Evolutionary conservation across 2,888 invertebrate species (phyloP).

Genomic region (Hirtodrosophila trivittata): DNA sequence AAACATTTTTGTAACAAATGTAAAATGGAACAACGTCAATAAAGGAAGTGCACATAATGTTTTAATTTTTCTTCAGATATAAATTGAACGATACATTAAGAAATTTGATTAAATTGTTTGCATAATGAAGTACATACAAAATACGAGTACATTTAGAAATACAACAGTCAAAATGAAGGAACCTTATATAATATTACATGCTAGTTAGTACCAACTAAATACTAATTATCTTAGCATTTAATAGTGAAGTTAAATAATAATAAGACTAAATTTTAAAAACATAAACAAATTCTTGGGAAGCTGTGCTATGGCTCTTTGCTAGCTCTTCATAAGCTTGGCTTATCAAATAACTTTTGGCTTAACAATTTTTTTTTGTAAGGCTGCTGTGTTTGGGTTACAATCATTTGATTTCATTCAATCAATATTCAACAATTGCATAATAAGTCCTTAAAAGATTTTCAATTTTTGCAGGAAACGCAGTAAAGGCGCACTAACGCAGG

Average conservation of each 20-base stretch:
- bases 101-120: slow-evolving; percentile 52
- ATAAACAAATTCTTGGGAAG: slow-evolving; percentile 72
- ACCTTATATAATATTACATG: slow-evolving; percentile 52
- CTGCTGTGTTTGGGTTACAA: slow-evolving; percentile 37
- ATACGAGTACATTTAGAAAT: slow-evolving; percentile 67
- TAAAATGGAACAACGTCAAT: slow-evolving; percentile 76
- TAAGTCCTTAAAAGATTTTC: slow-evolving; percentile 67
- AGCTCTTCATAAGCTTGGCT: slow-evolving; percentile 74
- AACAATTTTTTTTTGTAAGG: slow-evolving; percentile 64
- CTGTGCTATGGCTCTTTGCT: slow-evolving; percentile 61
- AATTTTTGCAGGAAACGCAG: slow-evolving; percentile 69
- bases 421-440: slow-evolving; percentile 31
- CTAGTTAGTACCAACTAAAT: slow-evolving; percentile 44
- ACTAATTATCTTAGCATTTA: slow-evolving; percentile 26
- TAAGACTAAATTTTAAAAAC: slow-evolving; percentile 32
- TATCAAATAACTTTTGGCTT: slow-evolving; percentile 76
- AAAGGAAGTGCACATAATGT: slow-evolving; percentile 66
- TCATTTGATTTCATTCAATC: slow-evolving; percentile 17
- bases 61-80: slow-evolving; percentile 10
- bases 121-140: slow-evolving; percentile 45
- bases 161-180: slow-evolving; percentile 65
- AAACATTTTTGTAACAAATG: slow-evolving; percentile 64
- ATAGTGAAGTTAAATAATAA: slow-evolving; percentile 10
- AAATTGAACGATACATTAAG: slow-evolving; percentile 55
- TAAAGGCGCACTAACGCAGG: slow-evolving; percentile 67